Evolutionary conservation across 2,888 invertebrate species (phyloP).

Genomic region (Globia sparganii): DNA sequence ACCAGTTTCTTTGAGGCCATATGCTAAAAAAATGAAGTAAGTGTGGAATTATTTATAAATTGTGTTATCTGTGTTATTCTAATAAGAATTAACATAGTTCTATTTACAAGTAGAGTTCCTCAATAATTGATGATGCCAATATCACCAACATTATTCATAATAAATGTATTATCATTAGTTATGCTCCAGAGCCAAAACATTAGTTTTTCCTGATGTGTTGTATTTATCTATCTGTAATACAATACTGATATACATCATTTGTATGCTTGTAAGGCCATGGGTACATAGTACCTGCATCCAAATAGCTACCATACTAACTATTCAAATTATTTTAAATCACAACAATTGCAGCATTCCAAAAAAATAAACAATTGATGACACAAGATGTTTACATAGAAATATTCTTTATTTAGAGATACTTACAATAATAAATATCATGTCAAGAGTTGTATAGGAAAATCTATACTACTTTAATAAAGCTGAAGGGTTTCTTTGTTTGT

Average conservation of each 20-base stretch:
- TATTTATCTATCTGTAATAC: conserved; percentile 24
- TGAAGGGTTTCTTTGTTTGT: neutral
- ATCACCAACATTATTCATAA: conserved; percentile 8
- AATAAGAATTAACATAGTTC: neutral
- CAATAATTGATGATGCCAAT: neutral
- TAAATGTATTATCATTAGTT: neutral
- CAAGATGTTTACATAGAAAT: conserved; percentile 1
- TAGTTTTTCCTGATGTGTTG: conserved; percentile 33
- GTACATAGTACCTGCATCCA: neutral
- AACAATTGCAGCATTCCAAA: neutral
- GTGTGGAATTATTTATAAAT: conserved; percentile 61
- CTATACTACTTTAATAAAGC: neutral
- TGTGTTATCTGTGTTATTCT: neutral
- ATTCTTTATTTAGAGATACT: neutral
- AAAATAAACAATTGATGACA: neutral
- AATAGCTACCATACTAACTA: neutral
- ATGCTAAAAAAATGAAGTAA: conserved; percentile 92
- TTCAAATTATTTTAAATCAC: conserved; percentile 1
- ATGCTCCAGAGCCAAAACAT: neutral
- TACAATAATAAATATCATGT: neutral
- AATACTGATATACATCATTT: conserved; percentile 10
- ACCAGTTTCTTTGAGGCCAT: conserved; percentile 91
- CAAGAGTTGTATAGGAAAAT: neutral
- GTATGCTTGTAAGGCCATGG: neutral
- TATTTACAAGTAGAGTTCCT: neutral